Evolutionary conservation across 2,888 invertebrate genomes (phyloP).

Genomic region (Andrena fulva): DNA sequence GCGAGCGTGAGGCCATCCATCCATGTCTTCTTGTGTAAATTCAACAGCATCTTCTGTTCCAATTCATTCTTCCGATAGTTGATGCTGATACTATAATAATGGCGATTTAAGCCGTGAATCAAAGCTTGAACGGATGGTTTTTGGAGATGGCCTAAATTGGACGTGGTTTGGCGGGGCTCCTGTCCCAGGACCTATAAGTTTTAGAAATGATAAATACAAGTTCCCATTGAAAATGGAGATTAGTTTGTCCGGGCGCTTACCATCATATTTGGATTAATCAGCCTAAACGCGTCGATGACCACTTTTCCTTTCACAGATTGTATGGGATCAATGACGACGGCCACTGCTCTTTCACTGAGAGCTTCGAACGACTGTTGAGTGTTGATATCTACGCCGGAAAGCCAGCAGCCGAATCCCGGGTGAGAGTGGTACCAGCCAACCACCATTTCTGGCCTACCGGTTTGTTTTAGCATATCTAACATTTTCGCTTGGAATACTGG

Average conservation of each 20-base stretch:
- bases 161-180: conserved; percentile 99
- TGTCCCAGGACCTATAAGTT: conserved; percentile 90
- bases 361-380: conserved; percentile 99
- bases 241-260: conserved; percentile 85
- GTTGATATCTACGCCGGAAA: conserved; percentile 99
- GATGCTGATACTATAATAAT: conserved; percentile 99
- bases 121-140: conserved; percentile 99
- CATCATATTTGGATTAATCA: conserved; percentile 99
- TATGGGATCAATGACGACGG: conserved; percentile 99
- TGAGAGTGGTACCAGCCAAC: conserved; percentile 99
- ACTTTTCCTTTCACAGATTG: conserved; percentile 99
- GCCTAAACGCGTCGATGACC: conserved; percentile 99
- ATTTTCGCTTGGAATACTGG: conserved; percentile 99
- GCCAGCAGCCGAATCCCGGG: conserved; percentile 99
- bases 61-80: conserved; percentile 99
- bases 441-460: conserved; percentile 99
- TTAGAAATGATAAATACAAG: conserved; percentile 23
- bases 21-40: conserved; percentile 99
- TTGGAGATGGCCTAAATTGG: conserved; percentile 98
- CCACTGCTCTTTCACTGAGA: conserved; percentile 98
- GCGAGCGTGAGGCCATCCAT: conserved; percentile 97
- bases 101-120: conserved; percentile 99
- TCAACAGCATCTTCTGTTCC: conserved; percentile 99
- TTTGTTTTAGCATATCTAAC: conserved; percentile 99
- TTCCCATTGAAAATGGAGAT: neutral